A percentile compares a stretch with the other conserved stretches of the same genome.
Evolutionary conservation across 2,888 invertebrate genomes (phyloP).

Genomic region (Hesperia comma): DNA sequence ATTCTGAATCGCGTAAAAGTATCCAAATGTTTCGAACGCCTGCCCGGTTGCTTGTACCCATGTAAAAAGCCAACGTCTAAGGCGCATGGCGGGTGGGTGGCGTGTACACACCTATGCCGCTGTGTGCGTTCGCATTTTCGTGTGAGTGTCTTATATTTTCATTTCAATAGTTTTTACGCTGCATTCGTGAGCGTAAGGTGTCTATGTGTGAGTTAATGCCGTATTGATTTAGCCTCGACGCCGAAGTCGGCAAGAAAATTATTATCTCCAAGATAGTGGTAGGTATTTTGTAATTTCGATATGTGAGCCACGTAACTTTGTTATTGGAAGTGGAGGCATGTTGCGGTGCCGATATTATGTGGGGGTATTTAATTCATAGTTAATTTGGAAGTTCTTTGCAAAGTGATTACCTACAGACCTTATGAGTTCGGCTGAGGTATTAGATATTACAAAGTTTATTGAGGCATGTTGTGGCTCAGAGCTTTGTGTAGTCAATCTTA

Average conservation of each 20-base stretch:
- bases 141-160: slow-evolving; percentile 77
- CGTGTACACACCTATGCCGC: slow-evolving; percentile 51
- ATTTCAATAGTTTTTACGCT: slow-evolving; percentile 81
- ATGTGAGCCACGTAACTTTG: slow-evolving; percentile 27
- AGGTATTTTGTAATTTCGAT: slow-evolving; percentile 37
- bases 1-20: background rate
- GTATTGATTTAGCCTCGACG: slow-evolving; percentile 75
- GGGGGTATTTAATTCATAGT: slow-evolving; percentile 17
- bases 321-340: slow-evolving; percentile 13
- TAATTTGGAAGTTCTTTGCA: slow-evolving; percentile 27
- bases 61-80: slow-evolving; percentile 84
- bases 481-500: too few relatives aligned
- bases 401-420: background rate
- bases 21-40: slow-evolving; percentile 61
- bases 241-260: slow-evolving; percentile 72
- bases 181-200: slow-evolving; percentile 66
- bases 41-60: slow-evolving; percentile 72
- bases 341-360: slow-evolving; percentile 4
- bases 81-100: slow-evolving; percentile 61
- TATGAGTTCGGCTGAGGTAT: slow-evolving; percentile 3
- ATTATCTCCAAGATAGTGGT: slow-evolving; percentile 64
- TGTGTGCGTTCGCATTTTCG: slow-evolving; percentile 62
- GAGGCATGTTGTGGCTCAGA: slow-evolving; percentile 32
- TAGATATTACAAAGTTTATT: slow-evolving; percentile 12
- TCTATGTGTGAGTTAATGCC: slow-evolving; percentile 75